Base-by-base conservation (phyloP, 2,888 invertebrate species). In the Cryptocephalus primarius region DNA sequence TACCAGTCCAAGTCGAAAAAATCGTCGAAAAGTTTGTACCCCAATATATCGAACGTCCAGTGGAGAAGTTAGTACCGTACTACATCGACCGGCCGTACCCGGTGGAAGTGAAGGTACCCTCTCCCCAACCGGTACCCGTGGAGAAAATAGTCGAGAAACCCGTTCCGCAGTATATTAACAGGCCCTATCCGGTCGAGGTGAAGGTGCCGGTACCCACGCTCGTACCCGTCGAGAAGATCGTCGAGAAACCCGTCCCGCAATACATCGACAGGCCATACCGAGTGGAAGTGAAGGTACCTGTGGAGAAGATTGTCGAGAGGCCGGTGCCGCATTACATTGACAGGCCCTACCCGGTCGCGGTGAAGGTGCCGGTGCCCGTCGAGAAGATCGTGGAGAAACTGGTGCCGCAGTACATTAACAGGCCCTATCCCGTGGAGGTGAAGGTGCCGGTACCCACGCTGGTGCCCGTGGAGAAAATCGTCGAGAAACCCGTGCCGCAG, bases 161-260 rank as follows among this genome's bases (percentile, higher is more conserved):
- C 48, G 67, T 78, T 1, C 73, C 75, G 1, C 69, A 74, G 44
- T 72, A 75, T 1, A 71, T 78, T 1, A 78, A 79, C 52, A 36
- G 36, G 43, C 67, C 70, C 0, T 65, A 69, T 51, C 64, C 76
- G 1, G 74, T 78, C 1, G 71, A 72, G 33, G 70, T 76, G 32
- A 54, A 54, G 36, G 58, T 63, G 39, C 64, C 66, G 0, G 74
- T 75, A 57, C 75, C 42, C 33, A 57, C 62, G 39, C 64, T 66
- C 0, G 74, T 75, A 57, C 75, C 42, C 46, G 65, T 76, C 2
- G 78, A 77, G 0, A 75, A 76, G 59, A 76, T 71, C 0, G 72
- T 76, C 1, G 71, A 73, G 50, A 77, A 75, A 45, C 70, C 82
- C 33, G 74, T 83, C 0, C 80, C 81, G 51, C 79, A 36, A 31